Conservation (phyloP, 2,113 vertebrate species). For the Dipodomys spectabilis region DNA sequence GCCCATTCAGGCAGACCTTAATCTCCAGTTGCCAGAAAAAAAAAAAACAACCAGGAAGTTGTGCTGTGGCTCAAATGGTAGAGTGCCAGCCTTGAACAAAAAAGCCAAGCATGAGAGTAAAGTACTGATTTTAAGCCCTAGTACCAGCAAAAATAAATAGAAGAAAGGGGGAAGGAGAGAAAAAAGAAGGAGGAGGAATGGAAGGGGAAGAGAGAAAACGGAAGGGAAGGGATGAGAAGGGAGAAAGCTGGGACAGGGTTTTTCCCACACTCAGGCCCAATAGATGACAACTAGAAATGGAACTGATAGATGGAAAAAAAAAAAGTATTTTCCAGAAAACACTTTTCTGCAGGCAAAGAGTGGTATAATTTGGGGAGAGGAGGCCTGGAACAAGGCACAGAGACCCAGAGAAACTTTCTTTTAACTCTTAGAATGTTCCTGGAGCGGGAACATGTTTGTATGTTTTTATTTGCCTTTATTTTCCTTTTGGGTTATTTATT, state of each 20-base stretch:
- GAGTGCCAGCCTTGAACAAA: too few species aligned
- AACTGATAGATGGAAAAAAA: neutral
- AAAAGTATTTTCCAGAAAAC: neutral
- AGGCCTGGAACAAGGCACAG: neutral
- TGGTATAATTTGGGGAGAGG: accelerated
- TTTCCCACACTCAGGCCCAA: neutral
- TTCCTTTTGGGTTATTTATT: neutral
- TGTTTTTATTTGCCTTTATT: neutral
- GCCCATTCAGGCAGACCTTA: too few species aligned
- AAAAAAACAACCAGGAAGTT: too few species aligned
- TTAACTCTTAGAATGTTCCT: neutral
- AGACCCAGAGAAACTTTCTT: neutral
- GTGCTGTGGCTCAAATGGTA: too few species aligned
- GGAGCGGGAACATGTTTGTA: neutral
- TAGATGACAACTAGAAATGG: neutral
- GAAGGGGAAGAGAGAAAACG: too few species aligned
- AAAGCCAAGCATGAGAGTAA: too few species aligned
- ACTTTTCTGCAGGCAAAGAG: neutral
- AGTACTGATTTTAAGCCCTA: too few species aligned
- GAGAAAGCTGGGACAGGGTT: neutral
- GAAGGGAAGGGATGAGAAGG: neutral
- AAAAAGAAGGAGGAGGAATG: too few species aligned
- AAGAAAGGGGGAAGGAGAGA: neutral
- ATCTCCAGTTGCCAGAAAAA: too few species aligned
- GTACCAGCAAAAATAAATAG: neutral